Evolutionary conservation across 2,888 invertebrate genomes (phyloP).

Genomic region (Apocheima hispidaria): DNA sequence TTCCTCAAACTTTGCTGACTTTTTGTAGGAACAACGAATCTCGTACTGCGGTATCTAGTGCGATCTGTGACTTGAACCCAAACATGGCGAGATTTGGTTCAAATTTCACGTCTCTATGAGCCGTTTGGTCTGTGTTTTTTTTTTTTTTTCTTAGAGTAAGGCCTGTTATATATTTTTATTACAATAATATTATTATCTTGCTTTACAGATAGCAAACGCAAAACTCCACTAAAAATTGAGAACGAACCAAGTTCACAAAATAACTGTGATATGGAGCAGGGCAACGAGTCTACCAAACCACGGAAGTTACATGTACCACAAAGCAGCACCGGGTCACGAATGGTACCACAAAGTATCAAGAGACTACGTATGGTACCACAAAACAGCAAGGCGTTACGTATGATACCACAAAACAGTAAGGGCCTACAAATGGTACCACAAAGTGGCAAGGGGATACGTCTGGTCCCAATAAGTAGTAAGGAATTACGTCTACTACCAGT

Average conservation of each 20-base stretch:
- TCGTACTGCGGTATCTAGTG: no score
- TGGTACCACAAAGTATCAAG: neutral
- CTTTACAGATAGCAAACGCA: neutral
- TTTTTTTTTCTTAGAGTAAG: neutral
- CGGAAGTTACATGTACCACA: neutral
- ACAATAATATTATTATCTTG: neutral
- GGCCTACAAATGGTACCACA: neutral
- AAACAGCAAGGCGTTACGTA: neutral
- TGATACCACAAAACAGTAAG: neutral
- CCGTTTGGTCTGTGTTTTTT: no score
- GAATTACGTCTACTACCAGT: neutral
- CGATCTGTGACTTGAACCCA: no score
- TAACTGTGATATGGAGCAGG: neutral
- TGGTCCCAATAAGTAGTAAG: neutral
- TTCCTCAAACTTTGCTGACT: no score
- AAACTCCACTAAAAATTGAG: neutral
- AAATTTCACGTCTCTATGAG: no score
- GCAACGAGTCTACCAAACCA: neutral
- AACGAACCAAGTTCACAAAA: neutral
- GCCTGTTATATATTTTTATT: neutral
- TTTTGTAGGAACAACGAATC: no score
- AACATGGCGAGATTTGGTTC: no score
- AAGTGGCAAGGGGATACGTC: neutral
- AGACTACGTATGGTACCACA: neutral
- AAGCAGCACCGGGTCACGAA: neutral